These are phyloP conservation scores for Chaetura pelagica DNA, from an alignment of 2,113 vertebrate species.

Conservation along the genomic window DNA sequence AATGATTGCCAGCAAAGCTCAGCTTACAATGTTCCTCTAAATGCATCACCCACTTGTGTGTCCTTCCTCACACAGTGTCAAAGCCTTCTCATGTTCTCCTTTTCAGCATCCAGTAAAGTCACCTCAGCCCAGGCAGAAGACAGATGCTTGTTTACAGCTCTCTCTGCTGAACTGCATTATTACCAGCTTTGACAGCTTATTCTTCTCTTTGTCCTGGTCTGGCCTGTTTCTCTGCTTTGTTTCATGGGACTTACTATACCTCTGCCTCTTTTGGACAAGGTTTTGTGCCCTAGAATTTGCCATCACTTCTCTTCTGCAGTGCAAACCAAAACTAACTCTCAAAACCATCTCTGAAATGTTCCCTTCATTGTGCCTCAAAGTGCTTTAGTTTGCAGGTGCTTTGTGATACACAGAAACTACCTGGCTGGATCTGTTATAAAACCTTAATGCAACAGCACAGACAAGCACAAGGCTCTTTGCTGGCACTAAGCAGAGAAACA, in stretches of 20 bases:
- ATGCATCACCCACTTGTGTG: background rate
- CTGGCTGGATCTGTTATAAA: background rate
- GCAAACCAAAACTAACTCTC: background rate
- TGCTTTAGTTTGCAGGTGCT: background rate
- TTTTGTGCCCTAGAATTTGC: background rate
- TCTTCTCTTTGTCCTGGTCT: background rate
- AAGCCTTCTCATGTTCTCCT: background rate
- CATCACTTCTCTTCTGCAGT: background rate
- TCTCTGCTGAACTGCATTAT: background rate
- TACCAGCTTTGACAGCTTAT: background rate
- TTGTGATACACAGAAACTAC: background rate
- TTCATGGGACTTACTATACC: background rate
- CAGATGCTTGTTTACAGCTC: background rate
- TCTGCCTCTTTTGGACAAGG: background rate
- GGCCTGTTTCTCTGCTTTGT: background rate
- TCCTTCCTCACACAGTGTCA: background rate
- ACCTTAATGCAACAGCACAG: background rate
- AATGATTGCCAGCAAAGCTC: background rate
- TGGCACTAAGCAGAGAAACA: slow-evolving; percentile 16
- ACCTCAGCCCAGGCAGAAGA: background rate
- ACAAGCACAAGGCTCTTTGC: background rate
- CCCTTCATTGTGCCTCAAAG: background rate
- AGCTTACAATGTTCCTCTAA: background rate
- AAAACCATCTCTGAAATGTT: background rate
- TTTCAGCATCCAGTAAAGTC: background rate